Conservation (phyloP, 1,140 invertebrate species). For the Dendrolimus punctatus region DNA sequence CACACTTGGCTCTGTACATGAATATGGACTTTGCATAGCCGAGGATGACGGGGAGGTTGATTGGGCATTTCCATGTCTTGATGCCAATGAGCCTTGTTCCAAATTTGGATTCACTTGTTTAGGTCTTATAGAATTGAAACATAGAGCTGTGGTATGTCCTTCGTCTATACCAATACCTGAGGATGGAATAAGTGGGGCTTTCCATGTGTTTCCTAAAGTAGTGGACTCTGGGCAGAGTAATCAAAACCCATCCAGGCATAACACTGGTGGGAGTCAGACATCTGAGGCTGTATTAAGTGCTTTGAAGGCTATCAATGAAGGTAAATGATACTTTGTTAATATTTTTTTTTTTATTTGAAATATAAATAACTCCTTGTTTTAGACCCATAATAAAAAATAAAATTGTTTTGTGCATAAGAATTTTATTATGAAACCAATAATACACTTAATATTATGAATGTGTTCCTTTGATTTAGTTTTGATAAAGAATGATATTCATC, state of each 20-base stretch:
- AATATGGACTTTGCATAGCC: constrained; percentile 92
- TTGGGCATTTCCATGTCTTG: constrained; percentile 92
- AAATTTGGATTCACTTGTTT: constrained; percentile 95
- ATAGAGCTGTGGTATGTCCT: constrained; percentile 31
- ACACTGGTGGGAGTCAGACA: constrained; percentile 50
- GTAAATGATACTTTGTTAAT: constrained; percentile 21
- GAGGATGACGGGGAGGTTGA: constrained; percentile 98
- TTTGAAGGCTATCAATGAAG: constrained; percentile 51
- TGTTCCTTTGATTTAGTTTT: too few relatives aligned
- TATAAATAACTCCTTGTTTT: too few relatives aligned
- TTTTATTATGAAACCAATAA: too few relatives aligned
- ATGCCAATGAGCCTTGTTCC: constrained; percentile 87
- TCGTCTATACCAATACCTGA: constrained; percentile 53
- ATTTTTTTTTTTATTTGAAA: not conserved
- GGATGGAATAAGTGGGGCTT: constrained; percentile 41
- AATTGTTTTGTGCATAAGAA: too few relatives aligned
- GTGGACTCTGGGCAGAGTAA: constrained; percentile 52
- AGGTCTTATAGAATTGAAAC: constrained; percentile 83
- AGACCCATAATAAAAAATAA: too few relatives aligned
- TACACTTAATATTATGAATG: too few relatives aligned
- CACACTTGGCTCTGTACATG: constrained; percentile 72
- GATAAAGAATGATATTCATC: too few relatives aligned
- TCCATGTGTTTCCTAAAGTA: constrained; percentile 46
- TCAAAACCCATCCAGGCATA: constrained; percentile 44
- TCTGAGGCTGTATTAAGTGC: constrained; percentile 52